phyloP scores from a whole-genome alignment of 1,140 invertebrate genomes.

The Drosophila novamexicana region DNA sequence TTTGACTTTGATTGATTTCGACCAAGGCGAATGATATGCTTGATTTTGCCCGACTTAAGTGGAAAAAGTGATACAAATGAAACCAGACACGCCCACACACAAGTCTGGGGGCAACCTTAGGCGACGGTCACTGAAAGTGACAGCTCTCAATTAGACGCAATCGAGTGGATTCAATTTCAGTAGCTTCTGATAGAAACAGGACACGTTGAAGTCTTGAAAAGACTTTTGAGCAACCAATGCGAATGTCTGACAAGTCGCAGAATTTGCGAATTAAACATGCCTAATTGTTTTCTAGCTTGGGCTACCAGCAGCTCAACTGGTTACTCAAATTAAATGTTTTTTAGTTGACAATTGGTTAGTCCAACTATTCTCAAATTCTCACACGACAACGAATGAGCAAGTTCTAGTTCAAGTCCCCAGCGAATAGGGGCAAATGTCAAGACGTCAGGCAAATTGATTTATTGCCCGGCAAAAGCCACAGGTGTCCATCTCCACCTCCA shows the following conservation, averaged over 20 bases:
- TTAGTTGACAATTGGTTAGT: neutral
- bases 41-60: conserved; percentile 17
- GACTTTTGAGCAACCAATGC: neutral
- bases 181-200: neutral
- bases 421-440: conserved; percentile 45
- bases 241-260: neutral
- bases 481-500: conserved; percentile 42
- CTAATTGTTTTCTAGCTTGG: neutral
- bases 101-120: conserved; percentile 1
- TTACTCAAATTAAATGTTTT: neutral
- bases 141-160: conserved; percentile 13
- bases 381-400: conserved; percentile 4
- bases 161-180: conserved; percentile 8
- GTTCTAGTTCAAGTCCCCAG: conserved; percentile 25
- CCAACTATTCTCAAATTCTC: neutral
- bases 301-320: neutral
- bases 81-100: conserved; percentile 20
- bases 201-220: conserved; percentile 6
- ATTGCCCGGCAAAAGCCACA: conserved; percentile 48
- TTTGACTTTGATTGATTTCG: conserved; percentile 41
- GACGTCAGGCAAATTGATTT: conserved; percentile 51
- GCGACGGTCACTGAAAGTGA: conserved; percentile 39
- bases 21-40: conserved; percentile 26
- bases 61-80: conserved; percentile 28
- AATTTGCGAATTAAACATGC: conserved; percentile 10